Percentiles rank a stretch among this genome's conserved stretches.
Evolutionary conservation across 2,888 invertebrate species (phyloP).

Genomic region (Carpatolechia fugitivella): DNA sequence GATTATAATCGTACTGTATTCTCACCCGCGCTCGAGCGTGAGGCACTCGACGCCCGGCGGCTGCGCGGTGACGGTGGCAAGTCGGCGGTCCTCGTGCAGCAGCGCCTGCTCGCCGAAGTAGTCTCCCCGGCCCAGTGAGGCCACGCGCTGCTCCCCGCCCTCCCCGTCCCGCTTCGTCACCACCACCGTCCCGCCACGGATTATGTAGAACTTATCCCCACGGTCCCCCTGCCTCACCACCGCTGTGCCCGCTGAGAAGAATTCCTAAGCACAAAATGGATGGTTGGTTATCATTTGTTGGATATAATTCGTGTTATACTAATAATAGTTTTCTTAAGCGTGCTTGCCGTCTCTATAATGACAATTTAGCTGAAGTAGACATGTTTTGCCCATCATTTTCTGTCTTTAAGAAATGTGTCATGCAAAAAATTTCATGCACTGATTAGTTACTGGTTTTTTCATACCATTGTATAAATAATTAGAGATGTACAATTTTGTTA

Average conservation of each 20-base stretch:
- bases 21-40: constrained; percentile 89
- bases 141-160: constrained; percentile 82
- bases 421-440: too few relatives aligned
- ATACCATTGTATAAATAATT: too few relatives aligned
- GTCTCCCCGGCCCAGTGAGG: constrained; percentile 85
- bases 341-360: too few relatives aligned
- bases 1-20: too few relatives aligned
- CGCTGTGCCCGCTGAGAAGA: constrained; percentile 87
- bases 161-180: constrained; percentile 83
- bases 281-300: too few relatives aligned
- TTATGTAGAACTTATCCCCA: constrained; percentile 95
- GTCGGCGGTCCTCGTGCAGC: constrained; percentile 89
- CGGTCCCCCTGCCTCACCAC: constrained; percentile 92
- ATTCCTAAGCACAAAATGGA: constrained; percentile 84
- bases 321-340: too few relatives aligned
- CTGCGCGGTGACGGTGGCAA: constrained; percentile 94
- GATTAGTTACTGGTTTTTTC: too few relatives aligned
- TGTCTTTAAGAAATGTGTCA: too few relatives aligned
- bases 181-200: constrained; percentile 89
- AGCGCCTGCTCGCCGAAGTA: constrained; percentile 95
- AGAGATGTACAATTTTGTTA: too few relatives aligned
- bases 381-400: too few relatives aligned
- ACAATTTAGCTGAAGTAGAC: too few relatives aligned
- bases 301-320: too few relatives aligned
- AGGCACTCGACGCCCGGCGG: constrained; percentile 92